A percentile compares a stretch with the other conserved stretches of the same genome.
These are phyloP conservation scores for Lucilia cuprina DNA, from an alignment of 1,140 invertebrate genomes.

Conservation along the genomic window DNA sequence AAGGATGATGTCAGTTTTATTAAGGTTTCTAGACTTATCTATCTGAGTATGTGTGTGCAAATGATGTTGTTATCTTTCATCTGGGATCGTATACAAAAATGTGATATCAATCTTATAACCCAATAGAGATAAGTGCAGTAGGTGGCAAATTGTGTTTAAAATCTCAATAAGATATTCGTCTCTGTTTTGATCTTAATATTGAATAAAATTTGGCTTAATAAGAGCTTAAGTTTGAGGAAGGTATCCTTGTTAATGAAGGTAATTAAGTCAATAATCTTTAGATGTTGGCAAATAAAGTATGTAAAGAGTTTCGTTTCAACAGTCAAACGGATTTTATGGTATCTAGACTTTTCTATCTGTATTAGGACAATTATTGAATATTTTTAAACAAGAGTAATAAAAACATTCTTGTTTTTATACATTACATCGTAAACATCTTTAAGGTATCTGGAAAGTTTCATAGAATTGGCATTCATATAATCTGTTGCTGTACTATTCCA, in stretches of 20 bases:
- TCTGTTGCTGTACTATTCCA: too few species aligned
- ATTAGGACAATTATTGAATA: too few species aligned
- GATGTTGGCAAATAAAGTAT: too few species aligned
- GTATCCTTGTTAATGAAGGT: background rate
- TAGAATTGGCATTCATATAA: too few species aligned
- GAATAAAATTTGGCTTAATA: background rate
- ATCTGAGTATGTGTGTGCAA: background rate
- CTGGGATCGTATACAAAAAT: background rate
- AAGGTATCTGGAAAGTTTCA: too few species aligned
- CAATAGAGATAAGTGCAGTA: background rate
- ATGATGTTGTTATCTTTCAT: slow-evolving; percentile 21
- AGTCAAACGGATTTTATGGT: too few species aligned
- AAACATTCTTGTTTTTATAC: too few species aligned
- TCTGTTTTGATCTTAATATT: background rate
- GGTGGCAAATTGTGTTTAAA: background rate
- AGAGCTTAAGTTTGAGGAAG: background rate
- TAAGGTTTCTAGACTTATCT: background rate
- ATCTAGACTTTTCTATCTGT: too few species aligned
- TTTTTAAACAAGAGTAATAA: too few species aligned
- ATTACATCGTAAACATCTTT: too few species aligned
- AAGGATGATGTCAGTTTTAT: slow-evolving; percentile 28
- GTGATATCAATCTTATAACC: slow-evolving; percentile 13
- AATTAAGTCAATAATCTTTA: too few species aligned
- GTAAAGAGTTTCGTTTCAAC: too few species aligned
- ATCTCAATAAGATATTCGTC: background rate